Conservation (phyloP, 2,888 invertebrate genomes). For the Agrypnus murinus region DNA sequence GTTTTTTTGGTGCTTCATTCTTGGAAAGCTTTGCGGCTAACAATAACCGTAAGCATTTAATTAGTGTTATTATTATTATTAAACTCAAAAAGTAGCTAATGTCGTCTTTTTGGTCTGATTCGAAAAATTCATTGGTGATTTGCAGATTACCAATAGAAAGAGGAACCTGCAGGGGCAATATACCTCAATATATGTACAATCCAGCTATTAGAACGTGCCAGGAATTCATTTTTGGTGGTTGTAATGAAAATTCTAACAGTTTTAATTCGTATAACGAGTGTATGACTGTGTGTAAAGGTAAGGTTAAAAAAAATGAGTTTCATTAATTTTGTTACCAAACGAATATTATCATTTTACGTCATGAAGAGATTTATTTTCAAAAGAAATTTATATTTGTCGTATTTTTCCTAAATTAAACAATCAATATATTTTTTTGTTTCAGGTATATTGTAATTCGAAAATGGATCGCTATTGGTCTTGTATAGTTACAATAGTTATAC, state of each 20-base stretch:
- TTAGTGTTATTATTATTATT: conserved; percentile 48
- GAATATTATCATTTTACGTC: too few relatives aligned
- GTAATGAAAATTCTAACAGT: conserved; percentile 75
- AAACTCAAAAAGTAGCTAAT: too few relatives aligned
- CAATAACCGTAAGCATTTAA: background rate
- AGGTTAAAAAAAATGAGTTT: too few relatives aligned
- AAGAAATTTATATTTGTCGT: too few relatives aligned
- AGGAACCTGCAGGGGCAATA: conserved; percentile 64
- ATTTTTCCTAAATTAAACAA: too few relatives aligned
- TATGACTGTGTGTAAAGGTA: conserved; percentile 69
- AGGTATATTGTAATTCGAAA: too few relatives aligned
- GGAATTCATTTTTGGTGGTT: conserved; percentile 75
- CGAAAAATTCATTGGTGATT: conserved; percentile 47
- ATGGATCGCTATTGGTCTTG: too few relatives aligned
- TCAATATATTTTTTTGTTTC: too few relatives aligned
- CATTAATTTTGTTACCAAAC: too few relatives aligned
- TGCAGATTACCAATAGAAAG: conserved; percentile 61
- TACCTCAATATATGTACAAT: conserved; percentile 71
- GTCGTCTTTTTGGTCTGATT: too few relatives aligned
- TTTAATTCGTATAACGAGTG: conserved; percentile 72
- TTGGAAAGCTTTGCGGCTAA: background rate
- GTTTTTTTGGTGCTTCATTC: background rate
- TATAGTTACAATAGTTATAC: too few relatives aligned
- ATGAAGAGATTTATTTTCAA: too few relatives aligned
- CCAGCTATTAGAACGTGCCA: conserved; percentile 70